phyloP scores from a whole-genome alignment of 2,113 vertebrate species.

The Cervus canadensis region DNA sequence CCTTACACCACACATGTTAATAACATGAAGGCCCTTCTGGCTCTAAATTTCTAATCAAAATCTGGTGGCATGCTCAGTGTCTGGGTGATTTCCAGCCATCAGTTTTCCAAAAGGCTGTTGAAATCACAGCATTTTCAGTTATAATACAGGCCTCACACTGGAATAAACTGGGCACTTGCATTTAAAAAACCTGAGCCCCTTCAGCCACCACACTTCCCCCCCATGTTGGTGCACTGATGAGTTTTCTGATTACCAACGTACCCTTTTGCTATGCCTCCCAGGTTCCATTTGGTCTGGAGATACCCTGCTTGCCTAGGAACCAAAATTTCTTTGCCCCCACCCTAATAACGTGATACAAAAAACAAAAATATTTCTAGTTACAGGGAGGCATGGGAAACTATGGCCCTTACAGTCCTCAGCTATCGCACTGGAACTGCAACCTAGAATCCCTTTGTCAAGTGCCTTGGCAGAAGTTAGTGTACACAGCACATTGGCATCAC shows the following conservation, averaged over 20 bases:
- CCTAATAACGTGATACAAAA: neutral
- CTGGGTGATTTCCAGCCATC: neutral
- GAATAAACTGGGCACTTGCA: neutral
- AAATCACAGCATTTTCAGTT: neutral
- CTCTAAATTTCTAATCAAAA: neutral
- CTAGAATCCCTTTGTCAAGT: neutral
- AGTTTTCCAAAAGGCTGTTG: neutral
- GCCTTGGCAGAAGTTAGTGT: neutral
- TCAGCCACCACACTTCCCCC: neutral
- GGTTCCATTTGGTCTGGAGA: neutral
- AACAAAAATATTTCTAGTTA: neutral
- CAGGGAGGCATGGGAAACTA: neutral
- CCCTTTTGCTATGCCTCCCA: neutral
- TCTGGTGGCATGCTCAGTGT: neutral
- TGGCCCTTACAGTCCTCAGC: neutral
- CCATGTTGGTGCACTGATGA: neutral
- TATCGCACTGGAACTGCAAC: neutral
- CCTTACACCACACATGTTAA: neutral
- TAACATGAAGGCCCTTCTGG: neutral
- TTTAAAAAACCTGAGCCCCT: neutral
- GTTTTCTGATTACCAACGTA: neutral
- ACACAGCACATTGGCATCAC: neutral
- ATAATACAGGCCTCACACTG: neutral
- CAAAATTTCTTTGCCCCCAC: neutral
- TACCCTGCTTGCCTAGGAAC: neutral